Percentiles rank a stretch among this genome's conserved stretches.
These are phyloP conservation scores for Brachionus rubens DNA, from an alignment of 1,140 invertebrate genomes.

Conservation along the genomic window DNA sequence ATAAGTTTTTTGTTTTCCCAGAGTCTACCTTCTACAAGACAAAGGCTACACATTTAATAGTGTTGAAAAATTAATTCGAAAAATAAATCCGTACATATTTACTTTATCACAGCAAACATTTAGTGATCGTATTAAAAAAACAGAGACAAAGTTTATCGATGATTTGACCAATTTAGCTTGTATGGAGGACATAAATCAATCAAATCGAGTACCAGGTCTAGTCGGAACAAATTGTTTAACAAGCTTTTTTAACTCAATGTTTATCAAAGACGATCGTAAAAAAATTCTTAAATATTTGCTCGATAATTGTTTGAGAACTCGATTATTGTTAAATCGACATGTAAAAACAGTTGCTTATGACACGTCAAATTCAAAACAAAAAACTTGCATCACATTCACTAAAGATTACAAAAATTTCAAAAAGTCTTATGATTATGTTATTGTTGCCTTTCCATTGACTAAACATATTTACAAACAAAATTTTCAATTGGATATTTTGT, in stretches of 20 bases:
- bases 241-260: background rate
- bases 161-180: conserved; percentile 1
- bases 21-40: conserved; percentile 5
- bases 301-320: background rate
- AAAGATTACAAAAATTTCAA: background rate
- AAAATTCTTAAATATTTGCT: background rate
- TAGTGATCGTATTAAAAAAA: background rate
- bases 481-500: conserved; percentile 33
- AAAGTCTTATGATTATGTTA: conserved; percentile 34
- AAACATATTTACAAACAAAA: conserved; percentile 35
- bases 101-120: conserved; percentile 1
- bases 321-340: background rate
- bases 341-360: conserved; percentile 11
- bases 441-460: conserved; percentile 34
- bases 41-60: conserved; percentile 35
- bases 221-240: background rate
- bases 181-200: background rate
- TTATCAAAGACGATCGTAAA: conserved; percentile 12
- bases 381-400: background rate
- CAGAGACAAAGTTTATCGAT: background rate
- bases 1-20: background rate
- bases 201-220: conserved; percentile 8
- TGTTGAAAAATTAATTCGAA: conserved; percentile 19
- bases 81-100: conserved; percentile 31
- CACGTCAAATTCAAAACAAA: background rate